phyloP scores from a whole-genome alignment of 2,113 vertebrate genomes.

The Chionomys nivalis region DNA sequence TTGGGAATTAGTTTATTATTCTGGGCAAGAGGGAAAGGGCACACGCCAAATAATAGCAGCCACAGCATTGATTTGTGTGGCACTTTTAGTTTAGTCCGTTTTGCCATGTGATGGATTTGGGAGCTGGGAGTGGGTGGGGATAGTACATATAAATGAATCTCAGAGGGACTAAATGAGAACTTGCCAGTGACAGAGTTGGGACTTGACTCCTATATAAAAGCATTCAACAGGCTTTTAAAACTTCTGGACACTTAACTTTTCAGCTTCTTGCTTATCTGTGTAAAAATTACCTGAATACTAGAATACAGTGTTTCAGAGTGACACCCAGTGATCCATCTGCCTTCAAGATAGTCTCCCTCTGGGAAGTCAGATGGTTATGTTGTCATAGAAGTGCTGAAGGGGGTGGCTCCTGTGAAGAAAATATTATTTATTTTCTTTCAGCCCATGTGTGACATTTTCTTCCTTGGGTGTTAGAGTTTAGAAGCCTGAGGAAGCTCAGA shows the following conservation, averaged over 20 bases:
- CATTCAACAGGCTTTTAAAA: constrained; percentile 26
- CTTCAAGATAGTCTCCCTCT: constrained; percentile 3
- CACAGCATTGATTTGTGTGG: background rate
- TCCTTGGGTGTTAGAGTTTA: constrained; percentile 75
- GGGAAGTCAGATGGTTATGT: background rate
- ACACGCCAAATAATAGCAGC: constrained; percentile 61
- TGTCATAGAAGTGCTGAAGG: constrained; percentile 15
- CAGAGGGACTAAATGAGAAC: constrained; percentile 7
- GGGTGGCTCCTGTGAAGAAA: background rate
- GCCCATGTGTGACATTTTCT: constrained; percentile 45
- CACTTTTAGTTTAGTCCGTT: background rate
- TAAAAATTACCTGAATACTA: background rate
- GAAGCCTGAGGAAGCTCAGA: background rate
- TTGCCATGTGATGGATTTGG: constrained; percentile 20
- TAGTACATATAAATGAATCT: constrained; percentile 1
- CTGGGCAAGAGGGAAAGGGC: constrained; percentile 60
- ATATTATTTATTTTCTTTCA: constrained; percentile 35
- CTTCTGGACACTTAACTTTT: constrained; percentile 20
- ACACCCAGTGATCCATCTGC: background rate
- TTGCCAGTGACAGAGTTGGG: background rate
- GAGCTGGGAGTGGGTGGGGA: background rate
- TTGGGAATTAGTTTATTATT: constrained; percentile 75
- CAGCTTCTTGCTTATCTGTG: background rate
- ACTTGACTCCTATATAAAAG: constrained; percentile 25
- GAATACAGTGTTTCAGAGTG: background rate